phyloP scores from a whole-genome alignment of 2,113 vertebrate species.

The Mystacornis crossleyi region DNA sequence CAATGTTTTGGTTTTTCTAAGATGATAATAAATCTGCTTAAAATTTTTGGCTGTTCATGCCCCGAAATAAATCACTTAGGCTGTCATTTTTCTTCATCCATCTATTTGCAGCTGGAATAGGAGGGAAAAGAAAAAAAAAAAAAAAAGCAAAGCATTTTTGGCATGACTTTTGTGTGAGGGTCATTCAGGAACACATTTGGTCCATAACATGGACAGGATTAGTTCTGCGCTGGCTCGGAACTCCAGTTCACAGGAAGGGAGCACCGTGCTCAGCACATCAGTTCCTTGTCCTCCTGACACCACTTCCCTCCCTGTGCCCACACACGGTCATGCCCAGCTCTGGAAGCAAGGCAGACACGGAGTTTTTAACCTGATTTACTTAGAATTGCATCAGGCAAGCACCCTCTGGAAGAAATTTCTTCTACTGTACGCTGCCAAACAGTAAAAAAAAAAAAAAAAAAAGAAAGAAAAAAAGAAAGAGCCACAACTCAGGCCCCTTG shows the following conservation, averaged over 20 bases:
- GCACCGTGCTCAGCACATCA: fast-evolving
- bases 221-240: not conserved
- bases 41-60: not conserved
- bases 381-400: not conserved
- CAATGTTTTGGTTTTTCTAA: not conserved
- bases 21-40: not conserved
- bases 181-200: not conserved
- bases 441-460: not conserved
- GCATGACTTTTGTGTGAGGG: not conserved
- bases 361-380: not conserved
- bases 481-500: fast-evolving
- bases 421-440: not conserved
- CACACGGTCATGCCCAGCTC: not conserved
- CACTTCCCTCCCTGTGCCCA: not conserved
- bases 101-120: not conserved
- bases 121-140: not conserved
- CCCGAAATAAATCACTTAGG: not conserved
- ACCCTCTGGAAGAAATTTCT: not conserved
- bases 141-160: not conserved
- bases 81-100: not conserved
- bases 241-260: not conserved
- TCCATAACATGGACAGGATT: no score
- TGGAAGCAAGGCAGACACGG: not conserved
- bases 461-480: not conserved
- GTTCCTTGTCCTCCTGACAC: not conserved